Evolutionary conservation across 1,140 invertebrate genomes (phyloP), one percentile per base, ranked within the genome.

Genomic region (Geopemphigus sp.): DNA sequence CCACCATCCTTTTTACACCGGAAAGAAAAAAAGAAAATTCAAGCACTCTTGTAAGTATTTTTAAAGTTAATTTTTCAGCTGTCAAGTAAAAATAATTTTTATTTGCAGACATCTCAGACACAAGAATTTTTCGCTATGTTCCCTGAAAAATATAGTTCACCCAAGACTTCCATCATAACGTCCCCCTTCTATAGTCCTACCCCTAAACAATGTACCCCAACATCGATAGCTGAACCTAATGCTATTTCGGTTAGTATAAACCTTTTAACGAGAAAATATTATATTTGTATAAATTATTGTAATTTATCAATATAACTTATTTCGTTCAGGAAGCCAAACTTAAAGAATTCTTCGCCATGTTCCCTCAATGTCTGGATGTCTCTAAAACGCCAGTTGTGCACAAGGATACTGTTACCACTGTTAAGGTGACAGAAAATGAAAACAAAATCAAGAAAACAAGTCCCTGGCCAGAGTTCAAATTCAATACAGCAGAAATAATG

Each of bases 401-500:
- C 47, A 78, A 59, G 5, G 74, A 78, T 17, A 22, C 74, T 61
- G 22, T 61, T 59, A 45, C 57, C 14, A 12, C 57, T 63, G 39
- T 47, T 26, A 45, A 78, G 24, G 57, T 50, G 32, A 63, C 39
- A 5, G 74, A 78, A 61, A 78, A 29, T 61, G 63, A 63, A 50
- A 50, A 22, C 22, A 78, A 22, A 26, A 61, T 78, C 22, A 78
- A 53, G 57, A 78, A 63, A 47, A 78, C 74, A 19, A 78, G 26
- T 26, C 74, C 74, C 15, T 78, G 74, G 74, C 74, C 74, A 26
- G 74, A 78, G 39, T 78, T 78, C 59, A 78, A 78, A 63, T 78
- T 78, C 11, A 78, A 78, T 17, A 78, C 32, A 53, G 74, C 74
- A 19, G 74, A 78, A 78, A 78, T 78, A 47, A 78, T 78, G 74